These are phyloP conservation scores for Hirtodrosophila confusa DNA, from an alignment of 2,888 invertebrate species.

Conservation along the genomic window DNA sequence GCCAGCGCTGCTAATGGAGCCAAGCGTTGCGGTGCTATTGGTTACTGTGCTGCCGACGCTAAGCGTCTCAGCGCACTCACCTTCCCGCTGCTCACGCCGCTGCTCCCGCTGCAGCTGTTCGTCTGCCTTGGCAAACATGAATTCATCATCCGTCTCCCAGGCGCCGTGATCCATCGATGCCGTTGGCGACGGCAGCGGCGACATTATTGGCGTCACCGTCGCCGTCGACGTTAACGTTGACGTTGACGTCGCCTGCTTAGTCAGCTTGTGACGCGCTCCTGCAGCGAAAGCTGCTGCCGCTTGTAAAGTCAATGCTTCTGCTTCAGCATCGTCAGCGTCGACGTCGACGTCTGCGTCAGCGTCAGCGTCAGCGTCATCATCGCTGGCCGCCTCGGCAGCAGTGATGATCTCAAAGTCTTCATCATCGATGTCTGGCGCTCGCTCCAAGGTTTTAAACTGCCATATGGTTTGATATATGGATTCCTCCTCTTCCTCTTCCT, in stretches of 20 bases:
- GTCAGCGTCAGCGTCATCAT: conserved; percentile 39
- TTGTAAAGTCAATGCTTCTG: conserved; percentile 52
- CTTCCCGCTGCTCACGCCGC: neutral
- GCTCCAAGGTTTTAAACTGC: conserved; percentile 83
- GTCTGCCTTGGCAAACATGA: conserved; percentile 79
- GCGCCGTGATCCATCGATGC: conserved; percentile 81
- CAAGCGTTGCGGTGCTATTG: conserved; percentile 79
- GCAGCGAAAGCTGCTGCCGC: conserved; percentile 65
- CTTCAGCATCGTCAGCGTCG: conserved; percentile 28
- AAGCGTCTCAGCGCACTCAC: conserved; percentile 48
- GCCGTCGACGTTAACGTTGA: conserved; percentile 5
- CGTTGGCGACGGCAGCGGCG: conserved; percentile 62
- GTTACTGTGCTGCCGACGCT: conserved; percentile 82
- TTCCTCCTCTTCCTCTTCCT: conserved; percentile 70
- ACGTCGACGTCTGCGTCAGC: conserved; percentile 22
- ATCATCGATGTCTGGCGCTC: conserved; percentile 32
- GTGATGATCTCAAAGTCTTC: conserved; percentile 58
- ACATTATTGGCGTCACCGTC: conserved; percentile 36
- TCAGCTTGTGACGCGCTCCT: conserved; percentile 60
- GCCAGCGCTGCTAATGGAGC: conserved; percentile 63
- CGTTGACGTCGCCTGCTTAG: conserved; percentile 28
- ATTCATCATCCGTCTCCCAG: conserved; percentile 84
- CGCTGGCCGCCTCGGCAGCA: conserved; percentile 21
- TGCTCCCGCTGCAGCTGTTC: conserved; percentile 7
- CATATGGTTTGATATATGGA: conserved; percentile 84